A percentile compares a stretch with the other conserved stretches of the same genome.
Evolutionary conservation across 1,140 invertebrate genomes (phyloP).

Genomic region (Vollenhovia emeryi): DNA sequence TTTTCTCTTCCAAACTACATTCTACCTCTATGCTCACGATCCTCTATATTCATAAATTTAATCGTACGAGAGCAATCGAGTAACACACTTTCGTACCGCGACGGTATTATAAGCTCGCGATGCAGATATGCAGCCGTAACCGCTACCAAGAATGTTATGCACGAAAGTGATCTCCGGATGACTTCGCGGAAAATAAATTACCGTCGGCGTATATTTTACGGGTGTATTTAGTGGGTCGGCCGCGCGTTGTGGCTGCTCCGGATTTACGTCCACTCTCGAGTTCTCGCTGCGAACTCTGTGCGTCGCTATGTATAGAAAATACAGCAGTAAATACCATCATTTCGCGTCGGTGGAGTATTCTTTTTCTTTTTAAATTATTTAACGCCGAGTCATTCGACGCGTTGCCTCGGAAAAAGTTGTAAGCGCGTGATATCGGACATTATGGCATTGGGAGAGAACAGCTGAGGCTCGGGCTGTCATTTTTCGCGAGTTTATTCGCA

Average conservation of each 20-base stretch:
- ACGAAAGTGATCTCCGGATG: constrained; percentile 24
- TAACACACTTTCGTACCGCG: constrained; percentile 8
- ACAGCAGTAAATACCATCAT: constrained; percentile 8
- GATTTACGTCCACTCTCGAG: constrained; percentile 64
- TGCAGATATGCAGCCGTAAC: neutral
- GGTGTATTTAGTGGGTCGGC: constrained; percentile 48
- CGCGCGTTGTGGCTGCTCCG: constrained; percentile 40
- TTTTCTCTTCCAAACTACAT: neutral
- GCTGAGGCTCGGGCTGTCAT: neutral
- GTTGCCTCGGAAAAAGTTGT: neutral
- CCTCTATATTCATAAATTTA: constrained; percentile 9
- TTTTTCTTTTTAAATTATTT: neutral
- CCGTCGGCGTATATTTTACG: constrained; percentile 63
- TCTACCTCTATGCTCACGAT: neutral
- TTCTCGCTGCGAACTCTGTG: constrained; percentile 47
- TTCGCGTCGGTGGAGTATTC: neutral
- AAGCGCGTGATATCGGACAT: neutral
- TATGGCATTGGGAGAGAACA: neutral
- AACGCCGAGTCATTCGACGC: neutral
- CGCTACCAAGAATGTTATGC: neutral
- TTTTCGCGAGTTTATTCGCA: too few species aligned
- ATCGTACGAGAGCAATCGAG: neutral
- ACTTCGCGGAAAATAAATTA: constrained; percentile 64
- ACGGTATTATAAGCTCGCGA: neutral
- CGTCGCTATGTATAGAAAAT: constrained; percentile 11